A percentile compares a stretch with the other conserved stretches of the same genome.
These are phyloP conservation scores for Clangula hyemalis DNA, from an alignment of 2,797 vertebrate genomes.

Conservation along the genomic window DNA sequence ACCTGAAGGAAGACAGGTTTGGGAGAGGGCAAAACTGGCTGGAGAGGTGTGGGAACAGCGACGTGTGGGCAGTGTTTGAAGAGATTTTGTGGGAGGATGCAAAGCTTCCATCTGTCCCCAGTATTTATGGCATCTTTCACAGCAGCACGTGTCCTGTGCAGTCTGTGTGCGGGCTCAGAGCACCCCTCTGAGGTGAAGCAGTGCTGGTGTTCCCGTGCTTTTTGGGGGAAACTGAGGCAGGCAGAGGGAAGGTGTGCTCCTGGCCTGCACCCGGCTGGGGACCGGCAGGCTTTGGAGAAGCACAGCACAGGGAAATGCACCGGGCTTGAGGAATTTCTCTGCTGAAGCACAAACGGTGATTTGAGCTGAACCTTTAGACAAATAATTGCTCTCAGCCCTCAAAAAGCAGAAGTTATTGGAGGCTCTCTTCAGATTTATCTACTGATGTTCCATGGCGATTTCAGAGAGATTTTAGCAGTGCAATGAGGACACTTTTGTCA, in stretches of 20 bases:
- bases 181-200: neutral
- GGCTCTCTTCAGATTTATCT: neutral
- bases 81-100: neutral
- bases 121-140: neutral
- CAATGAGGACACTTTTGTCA: neutral
- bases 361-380: neutral
- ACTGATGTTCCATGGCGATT: neutral
- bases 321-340: neutral
- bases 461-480: neutral
- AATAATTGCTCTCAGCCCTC: neutral
- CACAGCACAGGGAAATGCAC: neutral
- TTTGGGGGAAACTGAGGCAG: neutral
- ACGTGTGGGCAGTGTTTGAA: neutral
- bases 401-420: neutral
- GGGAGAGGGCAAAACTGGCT: neutral
- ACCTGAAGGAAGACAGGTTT: neutral
- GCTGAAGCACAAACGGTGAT: neutral
- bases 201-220: neutral
- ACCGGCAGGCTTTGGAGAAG: neutral
- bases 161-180: neutral
- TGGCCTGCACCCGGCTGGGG: neutral
- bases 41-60: neutral
- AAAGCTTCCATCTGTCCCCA: neutral
- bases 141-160: fast-evolving
- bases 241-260: neutral